Conservation (phyloP, 1,140 invertebrate species). For the Drosophila carrolli region DNA sequence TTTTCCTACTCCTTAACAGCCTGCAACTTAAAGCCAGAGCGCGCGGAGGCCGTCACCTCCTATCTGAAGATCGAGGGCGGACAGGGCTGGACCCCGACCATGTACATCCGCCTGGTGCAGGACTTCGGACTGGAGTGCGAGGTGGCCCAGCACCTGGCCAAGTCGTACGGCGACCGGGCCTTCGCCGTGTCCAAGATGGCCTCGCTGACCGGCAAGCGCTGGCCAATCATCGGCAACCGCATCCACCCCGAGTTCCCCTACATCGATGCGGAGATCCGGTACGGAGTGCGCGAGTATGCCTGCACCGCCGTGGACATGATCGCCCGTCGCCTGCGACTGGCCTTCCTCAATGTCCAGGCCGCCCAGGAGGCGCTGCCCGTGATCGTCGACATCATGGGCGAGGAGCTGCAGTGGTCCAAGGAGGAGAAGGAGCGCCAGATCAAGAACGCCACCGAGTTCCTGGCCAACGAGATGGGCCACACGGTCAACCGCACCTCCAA, state of each 20-base stretch:
- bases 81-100: slow-evolving; percentile 98
- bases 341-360: slow-evolving; percentile 98
- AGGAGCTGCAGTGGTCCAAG: slow-evolving; percentile 97
- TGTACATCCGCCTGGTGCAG: slow-evolving; percentile 98
- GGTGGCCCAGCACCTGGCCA: slow-evolving; percentile 96
- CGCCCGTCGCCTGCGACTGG: slow-evolving; percentile 94
- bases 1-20: slow-evolving; percentile 84
- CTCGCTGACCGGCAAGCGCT: slow-evolving; percentile 96
- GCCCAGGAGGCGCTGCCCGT: slow-evolving; percentile 97
- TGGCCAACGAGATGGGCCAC: slow-evolving; percentile 98
- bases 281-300: slow-evolving; percentile 98
- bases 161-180: slow-evolving; percentile 98
- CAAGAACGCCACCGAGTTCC: slow-evolving; percentile 92
- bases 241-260: slow-evolving; percentile 99
- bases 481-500: slow-evolving; percentile 94
- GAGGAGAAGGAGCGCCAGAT: slow-evolving; percentile 91
- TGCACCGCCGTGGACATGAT: slow-evolving; percentile 98
- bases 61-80: slow-evolving; percentile 97
- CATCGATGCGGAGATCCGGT: slow-evolving; percentile 98
- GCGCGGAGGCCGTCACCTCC: slow-evolving; percentile 91
- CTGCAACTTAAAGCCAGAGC: slow-evolving; percentile 89
- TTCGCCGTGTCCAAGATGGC: slow-evolving; percentile 99
- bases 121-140: slow-evolving; percentile 95
- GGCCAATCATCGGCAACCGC: slow-evolving; percentile 98
- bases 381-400: slow-evolving; percentile 98